Evolutionary conservation across 2,888 invertebrate genomes (phyloP).

Genomic region (Panopea generosa): DNA sequence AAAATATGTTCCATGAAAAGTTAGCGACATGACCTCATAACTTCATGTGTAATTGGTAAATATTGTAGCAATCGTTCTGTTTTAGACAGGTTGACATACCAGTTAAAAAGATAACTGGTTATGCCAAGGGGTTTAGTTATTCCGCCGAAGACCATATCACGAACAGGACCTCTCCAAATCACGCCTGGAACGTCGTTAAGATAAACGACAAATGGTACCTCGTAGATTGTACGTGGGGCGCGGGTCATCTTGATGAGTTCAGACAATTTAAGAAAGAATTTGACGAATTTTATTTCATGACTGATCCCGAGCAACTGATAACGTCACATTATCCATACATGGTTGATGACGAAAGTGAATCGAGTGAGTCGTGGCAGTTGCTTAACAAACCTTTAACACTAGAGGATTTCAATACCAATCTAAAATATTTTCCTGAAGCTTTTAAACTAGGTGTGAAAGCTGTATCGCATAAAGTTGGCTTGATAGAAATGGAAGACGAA

Average conservation of each 20-base stretch:
- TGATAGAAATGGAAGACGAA: slow-evolving; percentile 15
- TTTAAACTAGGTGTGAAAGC: slow-evolving; percentile 20
- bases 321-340: slow-evolving; percentile 35
- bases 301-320: slow-evolving; percentile 39
- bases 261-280: slow-evolving; percentile 27
- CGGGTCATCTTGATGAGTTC: slow-evolving; percentile 39
- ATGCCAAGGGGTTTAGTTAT: slow-evolving; percentile 55
- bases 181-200: slow-evolving; percentile 63
- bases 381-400: slow-evolving; percentile 31
- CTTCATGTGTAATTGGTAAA: too few species aligned
- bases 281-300: slow-evolving; percentile 43
- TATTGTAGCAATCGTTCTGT: too few species aligned
- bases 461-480: slow-evolving; percentile 14
- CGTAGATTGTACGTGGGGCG: slow-evolving; percentile 65
- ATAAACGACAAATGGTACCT: slow-evolving; percentile 50
- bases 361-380: slow-evolving; percentile 39
- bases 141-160: slow-evolving; percentile 36
- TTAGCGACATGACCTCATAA: too few species aligned
- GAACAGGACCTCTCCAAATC: slow-evolving; percentile 22
- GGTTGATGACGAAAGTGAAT: slow-evolving; percentile 12
- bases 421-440: slow-evolving; percentile 18
- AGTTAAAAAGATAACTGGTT: slow-evolving; percentile 52
- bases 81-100: slow-evolving; percentile 40
- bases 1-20: too few species aligned
- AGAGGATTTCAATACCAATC: slow-evolving; percentile 31